These are phyloP conservation scores for Drosophila greeni DNA, from an alignment of 2,888 invertebrate species.

Conservation along the genomic window DNA sequence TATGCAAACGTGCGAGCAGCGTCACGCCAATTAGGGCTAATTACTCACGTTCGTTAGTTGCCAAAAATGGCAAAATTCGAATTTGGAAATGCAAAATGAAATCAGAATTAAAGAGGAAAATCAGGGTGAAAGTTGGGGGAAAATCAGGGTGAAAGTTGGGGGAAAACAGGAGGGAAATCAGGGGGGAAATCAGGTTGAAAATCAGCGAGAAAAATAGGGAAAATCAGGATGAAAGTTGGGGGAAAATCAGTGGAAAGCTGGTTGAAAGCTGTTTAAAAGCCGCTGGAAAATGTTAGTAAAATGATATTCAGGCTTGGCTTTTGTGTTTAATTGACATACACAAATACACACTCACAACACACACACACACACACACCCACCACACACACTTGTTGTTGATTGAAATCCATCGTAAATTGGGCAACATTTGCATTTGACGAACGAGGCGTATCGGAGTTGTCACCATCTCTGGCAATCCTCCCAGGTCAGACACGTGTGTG, in stretches of 20 bases:
- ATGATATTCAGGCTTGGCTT: not conserved
- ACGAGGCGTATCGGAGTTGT: constrained; percentile 10
- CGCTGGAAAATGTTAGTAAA: not conserved
- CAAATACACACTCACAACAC: too few species aligned
- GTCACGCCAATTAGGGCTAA: constrained; percentile 46
- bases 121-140: not conserved
- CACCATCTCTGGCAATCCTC: constrained; percentile 2
- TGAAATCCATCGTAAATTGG: constrained; percentile 13
- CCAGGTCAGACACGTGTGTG: not conserved
- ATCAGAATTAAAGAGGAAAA: not conserved
- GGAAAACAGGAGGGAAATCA: too few species aligned
- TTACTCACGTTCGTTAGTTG: constrained; percentile 41
- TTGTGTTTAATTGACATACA: constrained; percentile 14
- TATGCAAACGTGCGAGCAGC: constrained; percentile 28
- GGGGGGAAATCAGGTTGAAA: not conserved
- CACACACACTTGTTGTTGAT: constrained; percentile 4
- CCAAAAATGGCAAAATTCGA: constrained; percentile 20
- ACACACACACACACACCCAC: constrained; percentile 2
- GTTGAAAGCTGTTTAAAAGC: too few species aligned
- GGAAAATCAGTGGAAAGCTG: too few species aligned
- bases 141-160: too few species aligned
- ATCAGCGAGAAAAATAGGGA: too few species aligned
- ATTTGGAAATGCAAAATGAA: not conserved
- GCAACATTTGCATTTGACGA: constrained; percentile 21
- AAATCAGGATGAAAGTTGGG: too few species aligned